A percentile compares a stretch with the other conserved stretches of the same genome.
phyloP scores from a whole-genome alignment of 1,140 invertebrate genomes.

The Trachymyrmex septentrionalis region DNA sequence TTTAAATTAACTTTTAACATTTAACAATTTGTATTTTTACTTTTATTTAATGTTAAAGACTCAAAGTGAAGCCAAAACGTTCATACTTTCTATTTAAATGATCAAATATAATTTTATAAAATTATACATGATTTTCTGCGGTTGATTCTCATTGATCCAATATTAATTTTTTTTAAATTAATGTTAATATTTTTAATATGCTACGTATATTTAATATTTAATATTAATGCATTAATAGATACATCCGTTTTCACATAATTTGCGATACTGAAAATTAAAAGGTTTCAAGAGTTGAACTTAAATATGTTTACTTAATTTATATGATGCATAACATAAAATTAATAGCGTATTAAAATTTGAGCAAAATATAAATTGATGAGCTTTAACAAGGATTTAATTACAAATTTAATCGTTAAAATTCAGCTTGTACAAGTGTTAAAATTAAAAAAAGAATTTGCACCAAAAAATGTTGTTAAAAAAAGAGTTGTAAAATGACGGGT shows the following conservation, averaged over 20 bases:
- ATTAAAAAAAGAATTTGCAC: not conserved
- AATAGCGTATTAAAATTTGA: not conserved
- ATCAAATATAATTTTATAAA: no score
- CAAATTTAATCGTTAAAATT: not conserved
- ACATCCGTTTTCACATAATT: no score
- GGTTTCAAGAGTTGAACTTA: not conserved
- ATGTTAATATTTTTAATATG: no score
- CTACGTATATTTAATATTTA: not conserved
- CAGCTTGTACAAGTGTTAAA: not conserved
- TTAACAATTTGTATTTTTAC: no score
- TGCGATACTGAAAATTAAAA: not conserved
- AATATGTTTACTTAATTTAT: constrained; percentile 1
- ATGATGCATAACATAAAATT: not conserved
- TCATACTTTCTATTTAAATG: no score
- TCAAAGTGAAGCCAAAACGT: no score
- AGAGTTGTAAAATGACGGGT: not conserved
- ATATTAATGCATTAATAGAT: not conserved
- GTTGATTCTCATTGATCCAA: no score
- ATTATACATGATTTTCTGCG: no score
- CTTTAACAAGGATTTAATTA: not conserved
- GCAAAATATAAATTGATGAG: not conserved
- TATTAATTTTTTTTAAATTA: no score
- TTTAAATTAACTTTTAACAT: no score
- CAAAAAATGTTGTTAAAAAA: not conserved
- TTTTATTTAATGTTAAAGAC: no score